phyloP scores from a whole-genome alignment of 2,113 vertebrate genomes.

The Orientallactaga bullata region DNA sequence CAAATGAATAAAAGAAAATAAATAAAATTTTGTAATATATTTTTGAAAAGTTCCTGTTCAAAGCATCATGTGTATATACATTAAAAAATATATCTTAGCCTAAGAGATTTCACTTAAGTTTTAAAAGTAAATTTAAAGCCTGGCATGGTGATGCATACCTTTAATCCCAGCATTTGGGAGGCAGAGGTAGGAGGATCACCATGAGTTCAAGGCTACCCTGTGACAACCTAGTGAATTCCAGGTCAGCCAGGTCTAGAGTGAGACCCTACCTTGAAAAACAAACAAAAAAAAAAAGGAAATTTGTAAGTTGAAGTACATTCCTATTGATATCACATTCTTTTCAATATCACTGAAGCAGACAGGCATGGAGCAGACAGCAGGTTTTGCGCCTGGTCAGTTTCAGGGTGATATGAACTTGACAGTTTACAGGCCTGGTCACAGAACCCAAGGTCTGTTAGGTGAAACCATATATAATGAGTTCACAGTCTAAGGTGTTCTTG shows the following conservation, averaged over 20 bases:
- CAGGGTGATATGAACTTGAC: slow-evolving; percentile 45
- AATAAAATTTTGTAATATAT: too few relatives aligned
- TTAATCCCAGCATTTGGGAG: too few relatives aligned
- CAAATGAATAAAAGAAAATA: too few relatives aligned
- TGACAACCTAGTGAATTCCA: too few relatives aligned
- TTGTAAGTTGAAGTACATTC: slow-evolving; percentile 26
- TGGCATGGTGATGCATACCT: too few relatives aligned
- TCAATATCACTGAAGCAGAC: not conserved
- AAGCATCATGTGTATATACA: too few relatives aligned
- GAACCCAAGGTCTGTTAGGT: slow-evolving; percentile 50
- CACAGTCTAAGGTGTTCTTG: slow-evolving; percentile 63
- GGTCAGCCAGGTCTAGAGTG: too few relatives aligned
- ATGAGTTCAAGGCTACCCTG: too few relatives aligned
- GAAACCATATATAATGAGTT: slow-evolving; percentile 45
- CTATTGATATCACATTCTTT: not conserved
- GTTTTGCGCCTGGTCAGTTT: slow-evolving; percentile 10
- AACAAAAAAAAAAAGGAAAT: slow-evolving; percentile 59
- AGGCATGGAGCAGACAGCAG: not conserved
- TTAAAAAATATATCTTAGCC: not conserved
- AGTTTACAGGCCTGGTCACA: slow-evolving; percentile 22
- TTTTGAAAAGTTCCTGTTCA: too few relatives aligned
- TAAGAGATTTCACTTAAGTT: not conserved
- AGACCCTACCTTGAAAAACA: too few relatives aligned
- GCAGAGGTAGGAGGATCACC: too few relatives aligned
- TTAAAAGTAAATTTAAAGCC: slow-evolving; percentile 54